Percentiles rank a stretch among this genome's conserved stretches.
These are phyloP conservation scores for Heliconius himera DNA, from an alignment of 1,140 invertebrate species.

Conservation along the genomic window DNA sequence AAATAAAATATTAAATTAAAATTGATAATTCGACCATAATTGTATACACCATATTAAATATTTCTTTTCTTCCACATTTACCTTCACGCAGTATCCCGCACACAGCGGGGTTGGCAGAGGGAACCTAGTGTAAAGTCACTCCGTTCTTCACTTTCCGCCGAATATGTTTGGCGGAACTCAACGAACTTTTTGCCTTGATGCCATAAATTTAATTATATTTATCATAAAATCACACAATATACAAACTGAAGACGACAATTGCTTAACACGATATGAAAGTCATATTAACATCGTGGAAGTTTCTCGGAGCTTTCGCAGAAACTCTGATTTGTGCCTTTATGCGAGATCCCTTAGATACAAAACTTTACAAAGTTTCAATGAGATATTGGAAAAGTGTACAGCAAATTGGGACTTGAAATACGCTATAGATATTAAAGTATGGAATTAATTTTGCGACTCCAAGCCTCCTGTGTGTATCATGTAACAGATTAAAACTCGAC, in stretches of 20 bases:
- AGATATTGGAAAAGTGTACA: slow-evolving; percentile 38
- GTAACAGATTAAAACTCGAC: neutral
- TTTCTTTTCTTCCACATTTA: neutral
- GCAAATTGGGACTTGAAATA: slow-evolving; percentile 39
- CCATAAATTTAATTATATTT: neutral
- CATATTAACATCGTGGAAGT: slow-evolving; percentile 26
- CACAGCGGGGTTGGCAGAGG: too few species aligned
- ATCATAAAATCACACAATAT: neutral
- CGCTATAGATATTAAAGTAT: slow-evolving; percentile 29
- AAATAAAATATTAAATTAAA: too few species aligned
- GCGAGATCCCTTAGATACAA: slow-evolving; percentile 27
- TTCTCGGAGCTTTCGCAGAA: slow-evolving; percentile 23
- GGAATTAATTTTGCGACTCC: slow-evolving; percentile 36
- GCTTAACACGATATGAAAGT: slow-evolving; percentile 12
- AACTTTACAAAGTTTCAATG: slow-evolving; percentile 31
- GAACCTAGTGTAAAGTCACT: too few species aligned
- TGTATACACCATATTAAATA: neutral
- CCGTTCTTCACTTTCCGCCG: too few species aligned
- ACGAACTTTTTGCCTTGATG: too few species aligned
- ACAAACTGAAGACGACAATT: neutral
- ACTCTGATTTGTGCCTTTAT: slow-evolving; percentile 35
- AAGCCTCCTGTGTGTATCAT: slow-evolving; percentile 3
- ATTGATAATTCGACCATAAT: neutral
- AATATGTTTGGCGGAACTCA: too few species aligned
- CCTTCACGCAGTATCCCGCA: too few species aligned